Evolutionary conservation across 1,140 invertebrate genomes (phyloP).

Genomic region (Episyrphus balteatus): DNA sequence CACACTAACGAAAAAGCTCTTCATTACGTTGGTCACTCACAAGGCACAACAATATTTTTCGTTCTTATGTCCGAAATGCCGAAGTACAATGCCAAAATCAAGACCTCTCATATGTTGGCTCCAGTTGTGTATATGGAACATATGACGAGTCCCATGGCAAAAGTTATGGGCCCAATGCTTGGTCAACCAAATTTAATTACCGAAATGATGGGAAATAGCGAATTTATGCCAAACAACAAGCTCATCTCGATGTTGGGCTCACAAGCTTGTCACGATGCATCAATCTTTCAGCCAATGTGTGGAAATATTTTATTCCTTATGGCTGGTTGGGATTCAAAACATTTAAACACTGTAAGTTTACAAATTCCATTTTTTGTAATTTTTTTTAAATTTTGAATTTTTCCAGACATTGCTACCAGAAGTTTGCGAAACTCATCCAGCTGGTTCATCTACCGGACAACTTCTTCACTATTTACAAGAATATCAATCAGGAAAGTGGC

Average conservation of each 20-base stretch:
- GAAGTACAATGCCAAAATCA: slow-evolving; percentile 47
- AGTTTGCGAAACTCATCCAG: slow-evolving; percentile 55
- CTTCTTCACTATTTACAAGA: slow-evolving; percentile 55
- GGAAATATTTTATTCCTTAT: slow-evolving; percentile 25
- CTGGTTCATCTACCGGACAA: slow-evolving; percentile 61
- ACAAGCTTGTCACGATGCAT: slow-evolving; percentile 21
- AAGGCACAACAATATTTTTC: slow-evolving; percentile 32
- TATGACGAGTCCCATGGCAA: slow-evolving; percentile 41
- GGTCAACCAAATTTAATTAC: slow-evolving; percentile 16
- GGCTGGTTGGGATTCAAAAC: slow-evolving; percentile 27
- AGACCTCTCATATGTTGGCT: slow-evolving; percentile 43
- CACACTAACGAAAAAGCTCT: slow-evolving; percentile 39
- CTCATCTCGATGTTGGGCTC: slow-evolving; percentile 24
- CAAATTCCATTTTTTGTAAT: slow-evolving; percentile 27
- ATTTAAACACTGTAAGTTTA: slow-evolving; percentile 27
- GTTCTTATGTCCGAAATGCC: slow-evolving; percentile 39
- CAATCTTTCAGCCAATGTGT: slow-evolving; percentile 24
- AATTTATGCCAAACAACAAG: slow-evolving; percentile 24
- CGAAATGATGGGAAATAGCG: slow-evolving; percentile 24
- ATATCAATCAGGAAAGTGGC: slow-evolving; percentile 36
- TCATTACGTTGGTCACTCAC: slow-evolving; percentile 49
- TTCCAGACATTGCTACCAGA: slow-evolving; percentile 50
- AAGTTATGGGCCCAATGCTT: slow-evolving; percentile 23
- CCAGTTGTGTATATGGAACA: slow-evolving; percentile 46
- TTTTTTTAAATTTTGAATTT: neutral